phyloP scores from a whole-genome alignment of 2,888 invertebrate species.

The Trisateles emortualis region DNA sequence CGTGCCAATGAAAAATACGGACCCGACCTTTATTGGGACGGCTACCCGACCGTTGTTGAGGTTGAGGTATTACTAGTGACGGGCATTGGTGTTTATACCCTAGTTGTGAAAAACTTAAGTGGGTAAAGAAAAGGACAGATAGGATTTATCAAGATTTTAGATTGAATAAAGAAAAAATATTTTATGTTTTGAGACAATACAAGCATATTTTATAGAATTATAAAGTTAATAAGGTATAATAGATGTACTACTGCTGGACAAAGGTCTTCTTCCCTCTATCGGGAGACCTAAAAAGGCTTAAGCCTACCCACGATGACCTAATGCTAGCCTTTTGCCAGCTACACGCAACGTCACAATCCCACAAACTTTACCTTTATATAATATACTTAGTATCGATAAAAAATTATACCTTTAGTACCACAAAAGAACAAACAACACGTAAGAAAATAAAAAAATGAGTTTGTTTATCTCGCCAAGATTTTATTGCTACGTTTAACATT shows the following conservation, averaged over 20 bases:
- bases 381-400: no score
- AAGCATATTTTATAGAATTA: no score
- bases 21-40: conserved; percentile 31
- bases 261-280: no score
- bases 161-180: background rate
- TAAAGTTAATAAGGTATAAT: no score
- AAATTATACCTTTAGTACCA: background rate
- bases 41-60: conserved; percentile 17
- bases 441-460: conserved; percentile 9
- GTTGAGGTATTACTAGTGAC: conserved; percentile 29
- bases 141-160: conserved; percentile 17
- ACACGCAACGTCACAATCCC: no score
- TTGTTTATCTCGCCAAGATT: conserved; percentile 11
- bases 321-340: no score
- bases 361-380: no score
- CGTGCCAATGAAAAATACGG: conserved; percentile 45
- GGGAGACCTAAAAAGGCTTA: no score
- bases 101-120: conserved; percentile 3
- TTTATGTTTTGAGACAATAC: no score
- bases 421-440: background rate
- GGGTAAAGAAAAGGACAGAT: conserved; percentile 19
- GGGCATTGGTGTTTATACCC: conserved; percentile 26
- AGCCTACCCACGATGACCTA: no score
- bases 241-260: no score
- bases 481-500: conserved; percentile 27